phyloP scores from a whole-genome alignment of 2,113 vertebrate genomes.

The Anarhynchus alexandrinus region DNA sequence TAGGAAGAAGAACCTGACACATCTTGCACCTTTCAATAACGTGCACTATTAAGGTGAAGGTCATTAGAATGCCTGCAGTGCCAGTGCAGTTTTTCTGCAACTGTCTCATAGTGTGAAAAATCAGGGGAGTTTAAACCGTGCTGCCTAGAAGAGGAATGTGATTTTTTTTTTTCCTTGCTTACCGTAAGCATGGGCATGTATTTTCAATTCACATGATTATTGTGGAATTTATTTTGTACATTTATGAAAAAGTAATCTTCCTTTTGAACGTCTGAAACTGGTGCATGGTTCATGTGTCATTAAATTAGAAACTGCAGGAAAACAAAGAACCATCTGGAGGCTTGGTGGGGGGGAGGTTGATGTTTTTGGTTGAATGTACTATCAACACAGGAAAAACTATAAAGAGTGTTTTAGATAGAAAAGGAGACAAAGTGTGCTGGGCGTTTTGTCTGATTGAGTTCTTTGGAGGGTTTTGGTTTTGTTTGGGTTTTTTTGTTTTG shows the following conservation, averaged over 20 bases:
- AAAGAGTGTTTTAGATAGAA: background rate
- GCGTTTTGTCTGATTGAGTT: background rate
- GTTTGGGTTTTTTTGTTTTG: background rate
- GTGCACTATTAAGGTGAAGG: background rate
- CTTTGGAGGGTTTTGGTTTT: background rate
- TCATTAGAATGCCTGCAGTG: background rate
- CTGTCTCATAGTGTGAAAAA: background rate
- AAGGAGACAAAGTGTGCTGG: background rate
- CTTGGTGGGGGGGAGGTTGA: background rate
- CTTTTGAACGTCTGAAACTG: background rate
- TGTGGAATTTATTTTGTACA: background rate
- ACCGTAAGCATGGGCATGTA: background rate
- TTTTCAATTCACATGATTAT: background rate
- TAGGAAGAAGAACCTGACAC: background rate
- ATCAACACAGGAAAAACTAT: background rate
- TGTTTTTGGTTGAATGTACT: background rate
- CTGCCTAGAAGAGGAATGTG: background rate
- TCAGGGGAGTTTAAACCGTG: background rate
- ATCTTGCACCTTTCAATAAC: background rate
- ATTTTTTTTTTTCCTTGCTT: background rate
- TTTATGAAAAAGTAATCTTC: background rate
- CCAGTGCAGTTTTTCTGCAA: slow-evolving; percentile 7
- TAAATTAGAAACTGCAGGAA: slow-evolving; percentile 39
- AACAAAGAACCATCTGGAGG: slow-evolving; percentile 59
- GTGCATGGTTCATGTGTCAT: slow-evolving; percentile 16